These are phyloP conservation scores for Zaprionus tsacasi DNA, from an alignment of 1,140 invertebrate species.

Conservation along the genomic window DNA sequence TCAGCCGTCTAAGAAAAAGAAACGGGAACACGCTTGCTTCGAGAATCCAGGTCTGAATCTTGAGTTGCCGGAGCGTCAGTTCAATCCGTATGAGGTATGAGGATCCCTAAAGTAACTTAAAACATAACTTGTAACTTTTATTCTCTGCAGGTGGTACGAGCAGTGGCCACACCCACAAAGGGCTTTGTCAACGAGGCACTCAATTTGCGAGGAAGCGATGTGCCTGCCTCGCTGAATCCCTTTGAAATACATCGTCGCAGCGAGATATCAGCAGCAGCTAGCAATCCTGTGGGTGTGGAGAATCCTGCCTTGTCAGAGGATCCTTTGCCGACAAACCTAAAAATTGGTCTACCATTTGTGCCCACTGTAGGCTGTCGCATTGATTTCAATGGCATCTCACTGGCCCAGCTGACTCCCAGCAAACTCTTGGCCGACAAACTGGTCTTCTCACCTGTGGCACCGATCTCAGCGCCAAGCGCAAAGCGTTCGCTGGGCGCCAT, in stretches of 20 bases:
- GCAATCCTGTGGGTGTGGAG: constrained; percentile 54
- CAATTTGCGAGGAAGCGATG: constrained; percentile 72
- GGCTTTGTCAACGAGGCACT: constrained; percentile 78
- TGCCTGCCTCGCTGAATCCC: constrained; percentile 66
- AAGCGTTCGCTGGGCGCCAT: constrained; percentile 73
- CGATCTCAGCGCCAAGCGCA: background rate
- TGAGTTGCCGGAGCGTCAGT: constrained; percentile 76
- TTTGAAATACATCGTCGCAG: constrained; percentile 75
- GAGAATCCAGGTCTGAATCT: constrained; percentile 82
- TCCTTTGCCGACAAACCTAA: constrained; percentile 52
- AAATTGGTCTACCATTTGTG: constrained; percentile 75
- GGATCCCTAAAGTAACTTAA: background rate
- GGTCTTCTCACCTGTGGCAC: constrained; percentile 70
- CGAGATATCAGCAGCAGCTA: constrained; percentile 42
- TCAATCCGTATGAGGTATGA: constrained; percentile 81
- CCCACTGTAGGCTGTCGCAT: constrained; percentile 80
- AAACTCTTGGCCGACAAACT: constrained; percentile 77
- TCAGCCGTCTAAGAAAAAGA: constrained; percentile 81
- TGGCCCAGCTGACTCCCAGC: constrained; percentile 74
- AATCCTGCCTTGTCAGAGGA: constrained; percentile 61
- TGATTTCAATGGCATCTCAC: constrained; percentile 73
- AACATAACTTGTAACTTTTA: background rate
- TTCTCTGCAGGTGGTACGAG: constrained; percentile 61
- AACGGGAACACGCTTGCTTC: constrained; percentile 75
- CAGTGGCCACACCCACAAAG: constrained; percentile 42